Percentiles rank a stretch among this genome's conserved stretches.
Evolutionary conservation across 2,888 invertebrate species (phyloP).

Genomic region (Brachylomia viminalis): DNA sequence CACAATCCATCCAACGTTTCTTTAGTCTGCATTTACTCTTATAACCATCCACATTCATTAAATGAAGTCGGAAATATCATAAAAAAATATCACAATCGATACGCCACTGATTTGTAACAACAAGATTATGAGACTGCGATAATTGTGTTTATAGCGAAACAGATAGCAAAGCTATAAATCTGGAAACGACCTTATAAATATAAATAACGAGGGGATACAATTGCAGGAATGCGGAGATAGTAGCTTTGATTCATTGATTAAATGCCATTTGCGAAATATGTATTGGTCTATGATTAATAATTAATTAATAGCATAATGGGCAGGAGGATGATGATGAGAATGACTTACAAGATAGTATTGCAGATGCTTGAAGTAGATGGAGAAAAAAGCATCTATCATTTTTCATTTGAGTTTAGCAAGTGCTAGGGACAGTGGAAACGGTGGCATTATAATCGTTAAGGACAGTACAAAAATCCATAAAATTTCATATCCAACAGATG

Average conservation of each 20-base stretch:
- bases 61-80: not conserved
- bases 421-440: not conserved
- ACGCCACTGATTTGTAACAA: conserved; percentile 13
- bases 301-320: not conserved
- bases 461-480: too few species aligned
- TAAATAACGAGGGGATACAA: conserved; percentile 25
- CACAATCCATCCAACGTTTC: not conserved
- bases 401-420: too few species aligned
- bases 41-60: not conserved
- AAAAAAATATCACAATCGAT: conserved; percentile 5
- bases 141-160: conserved; percentile 33
- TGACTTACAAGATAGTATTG: too few species aligned
- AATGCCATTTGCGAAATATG: too few species aligned
- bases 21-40: not conserved
- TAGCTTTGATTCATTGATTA: conserved; percentile 6
- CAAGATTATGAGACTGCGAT: conserved; percentile 10
- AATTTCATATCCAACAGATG: not conserved
- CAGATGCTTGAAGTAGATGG: too few species aligned
- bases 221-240: conserved; percentile 17
- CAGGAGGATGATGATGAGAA: not conserved
- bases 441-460: too few species aligned
- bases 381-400: too few species aligned
- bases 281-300: not conserved
- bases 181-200: conserved; percentile 28
- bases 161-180: conserved; percentile 28